These are phyloP conservation scores for Chironomus riparius DNA, from an alignment of 2,888 invertebrate genomes.

Conservation along the genomic window DNA sequence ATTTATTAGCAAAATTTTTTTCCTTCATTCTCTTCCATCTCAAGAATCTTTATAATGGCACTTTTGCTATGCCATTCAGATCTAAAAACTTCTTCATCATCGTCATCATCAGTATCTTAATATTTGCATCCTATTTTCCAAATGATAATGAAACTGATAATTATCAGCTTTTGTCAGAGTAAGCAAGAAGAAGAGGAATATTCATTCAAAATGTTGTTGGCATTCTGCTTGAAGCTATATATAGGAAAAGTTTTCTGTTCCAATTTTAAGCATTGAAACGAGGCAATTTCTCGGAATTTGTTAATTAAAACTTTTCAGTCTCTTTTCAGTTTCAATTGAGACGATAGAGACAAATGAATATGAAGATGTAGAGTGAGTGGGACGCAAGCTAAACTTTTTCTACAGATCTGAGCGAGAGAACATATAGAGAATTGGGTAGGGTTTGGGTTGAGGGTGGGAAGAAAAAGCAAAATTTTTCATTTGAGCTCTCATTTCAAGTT, in stretches of 20 bases:
- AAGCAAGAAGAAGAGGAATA: not conserved
- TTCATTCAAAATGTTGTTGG: conserved; percentile 9
- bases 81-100: not conserved
- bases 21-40: not conserved
- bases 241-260: not conserved
- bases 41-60: not conserved
- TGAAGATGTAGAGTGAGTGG: not conserved
- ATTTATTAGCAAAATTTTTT: conserved; percentile 22
- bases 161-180: not conserved
- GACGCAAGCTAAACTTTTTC: not conserved
- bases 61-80: not conserved
- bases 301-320: conserved; percentile 26
- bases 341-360: not conserved
- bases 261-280: conserved; percentile 23
- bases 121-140: not conserved
- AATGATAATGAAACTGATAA: conserved; percentile 15
- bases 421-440: not conserved
- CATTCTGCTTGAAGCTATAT: not conserved
- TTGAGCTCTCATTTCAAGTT: conserved; percentile 11
- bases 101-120: not conserved
- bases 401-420: not conserved
- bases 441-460: not conserved
- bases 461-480: not conserved
- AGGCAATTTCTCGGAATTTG: conserved; percentile 27
- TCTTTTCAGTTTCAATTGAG: conserved; percentile 21